Base-by-base conservation (phyloP, 2,888 invertebrate genomes). In the Pachymerium ferrugineum region DNA sequence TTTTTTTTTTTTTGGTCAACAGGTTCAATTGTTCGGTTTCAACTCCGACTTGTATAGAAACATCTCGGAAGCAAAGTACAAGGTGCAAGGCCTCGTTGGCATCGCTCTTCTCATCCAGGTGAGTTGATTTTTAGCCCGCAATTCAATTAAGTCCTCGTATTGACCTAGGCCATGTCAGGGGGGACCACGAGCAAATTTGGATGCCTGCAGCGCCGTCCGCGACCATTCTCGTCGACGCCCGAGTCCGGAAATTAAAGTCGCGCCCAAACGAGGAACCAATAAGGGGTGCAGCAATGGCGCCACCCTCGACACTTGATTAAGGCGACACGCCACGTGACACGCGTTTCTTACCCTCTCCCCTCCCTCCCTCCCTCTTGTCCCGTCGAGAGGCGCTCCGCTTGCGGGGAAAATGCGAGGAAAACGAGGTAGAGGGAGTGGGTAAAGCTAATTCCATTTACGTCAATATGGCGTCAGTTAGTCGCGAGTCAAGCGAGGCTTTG, bases 11-110 rank as follows among this genome's bases (percentile, higher is more conserved):
- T 22, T 12, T 67, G 8, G 54, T 14, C 54, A 54, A 6, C 89
- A 97, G 97, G 91, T 97, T 82, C 97, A 98, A 88, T 92, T 97
- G 86, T 93, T 96, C 85, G 97, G 97, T 80, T 98, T 94, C 88
- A 98, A 98, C 86, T 93, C 94, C 76, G 96, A 97, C 85, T 88
- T 98, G 78, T 97, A 97, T 86, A 90, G 90, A 81, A 97, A 97
- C 87, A 94, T 95, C 85, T 92, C 95, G 74, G 94, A 96, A 84
- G 97, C 97, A 77, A 86, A 94, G 80, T 91, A 92, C 82, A 90
- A 93, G 82, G 94, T 97, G 77, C 93, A 96, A 83, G 98, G 98
- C 80, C 90, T 98, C 82, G 93, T 96, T 78, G 96, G 94, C 77
- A 91, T 98, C 81, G 93, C 97, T 76, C 88, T 97, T 78, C 88